Base-by-base conservation (phyloP, 1,140 invertebrate species). In the Homarus americanus region DNA sequence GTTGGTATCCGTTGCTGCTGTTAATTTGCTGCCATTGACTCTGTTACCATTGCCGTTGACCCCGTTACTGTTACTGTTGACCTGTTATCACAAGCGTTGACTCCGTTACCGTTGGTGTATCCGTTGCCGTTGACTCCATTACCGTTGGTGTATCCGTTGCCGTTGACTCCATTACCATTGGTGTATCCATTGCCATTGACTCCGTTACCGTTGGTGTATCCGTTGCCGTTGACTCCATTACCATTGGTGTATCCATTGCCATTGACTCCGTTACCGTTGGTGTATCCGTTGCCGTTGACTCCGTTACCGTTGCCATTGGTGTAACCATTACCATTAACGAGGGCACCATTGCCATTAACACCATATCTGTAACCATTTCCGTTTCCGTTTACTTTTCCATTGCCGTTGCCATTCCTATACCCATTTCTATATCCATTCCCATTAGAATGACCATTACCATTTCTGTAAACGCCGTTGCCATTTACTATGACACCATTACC, bases 141-240 rank as follows among this genome's bases (percentile, higher is more conserved):
- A 10, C 5, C 4, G n/a, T n/a, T n/a, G n/a, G n/a, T n/a, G n/a
- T n/a, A n/a, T n/a, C n/a, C n/a, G n/a, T n/a, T n/a, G n/a, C n/a
- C n/a, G n/a, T n/a, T n/a, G 1, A 10, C 79, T 5, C 53, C 53
- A 38, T 38, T 69, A 1, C 80, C 80, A 53, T 83, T 83, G 17
- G 17, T 9, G 9, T 9, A 9, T 28, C 63, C 63, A 34, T 36
- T 63, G 28, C 32, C 58, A 20, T 44, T 15, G 38, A 82, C 36
- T 36, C 79, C 79, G n/a, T 82, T 82, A 36, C 79, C 79, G 49
- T 82, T 82, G 32, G 63, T n/a, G n/a, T n/a, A n/a, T n/a, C n/a
- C 36, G 38, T 63, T 82, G 34, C 79, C 79, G 49, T 82, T 82
- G n/a, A 82, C 79, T n/a, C n/a, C n/a, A 32, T 63, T 41, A 32